Conservation (phyloP, 2,888 invertebrate genomes). For the Brachyptera risi region DNA sequence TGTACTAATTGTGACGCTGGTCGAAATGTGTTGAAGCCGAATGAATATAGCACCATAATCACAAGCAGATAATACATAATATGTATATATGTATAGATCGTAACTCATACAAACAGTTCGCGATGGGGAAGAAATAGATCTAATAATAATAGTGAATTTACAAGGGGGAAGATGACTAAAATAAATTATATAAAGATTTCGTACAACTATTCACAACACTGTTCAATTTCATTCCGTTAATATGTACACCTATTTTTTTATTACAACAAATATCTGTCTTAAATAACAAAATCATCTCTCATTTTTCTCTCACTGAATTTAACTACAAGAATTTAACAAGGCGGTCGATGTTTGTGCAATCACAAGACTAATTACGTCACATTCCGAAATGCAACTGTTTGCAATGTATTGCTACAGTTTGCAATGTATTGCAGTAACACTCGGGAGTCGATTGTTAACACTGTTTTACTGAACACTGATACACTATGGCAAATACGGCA, state of each 20-base stretch:
- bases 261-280: too few species aligned
- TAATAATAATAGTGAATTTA: background rate
- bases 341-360: background rate
- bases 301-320: too few species aligned
- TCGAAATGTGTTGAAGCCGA: constrained; percentile 28
- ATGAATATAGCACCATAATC: constrained; percentile 32
- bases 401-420: too few species aligned
- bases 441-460: too few species aligned
- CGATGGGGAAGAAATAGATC: constrained; percentile 9
- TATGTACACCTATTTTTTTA: background rate
- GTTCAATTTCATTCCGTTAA: background rate
- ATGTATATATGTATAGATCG: too few species aligned
- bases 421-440: too few species aligned
- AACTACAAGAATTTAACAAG: too few species aligned
- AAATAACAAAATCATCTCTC: too few species aligned
- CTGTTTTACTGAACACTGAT: too few species aligned
- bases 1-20: constrained; percentile 26
- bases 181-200: constrained; percentile 17
- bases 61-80: constrained; percentile 29
- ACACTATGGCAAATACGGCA: too few species aligned
- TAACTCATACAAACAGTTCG: constrained; percentile 23
- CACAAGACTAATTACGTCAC: too few species aligned
- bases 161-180: constrained; percentile 18
- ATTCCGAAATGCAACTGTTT: too few species aligned
- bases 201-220: constrained; percentile 16